Percentiles rank a stretch among this genome's conserved stretches.
These are phyloP conservation scores for Torymus aiolomorphi DNA, from an alignment of 2,888 invertebrate genomes.

Conservation along the genomic window DNA sequence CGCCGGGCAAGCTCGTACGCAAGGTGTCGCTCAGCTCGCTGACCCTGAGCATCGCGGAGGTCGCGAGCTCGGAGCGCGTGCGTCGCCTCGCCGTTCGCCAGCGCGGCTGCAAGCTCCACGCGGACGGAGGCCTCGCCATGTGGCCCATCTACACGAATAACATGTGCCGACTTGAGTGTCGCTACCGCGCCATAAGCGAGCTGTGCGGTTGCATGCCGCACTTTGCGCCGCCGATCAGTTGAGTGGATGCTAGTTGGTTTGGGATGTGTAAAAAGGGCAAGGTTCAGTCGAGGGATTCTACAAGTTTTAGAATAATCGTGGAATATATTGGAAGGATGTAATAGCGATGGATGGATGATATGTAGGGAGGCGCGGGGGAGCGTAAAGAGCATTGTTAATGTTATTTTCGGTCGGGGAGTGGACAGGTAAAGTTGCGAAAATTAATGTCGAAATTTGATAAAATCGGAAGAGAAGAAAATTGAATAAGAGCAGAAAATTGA, in stretches of 20 bases:
- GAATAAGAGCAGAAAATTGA: no score
- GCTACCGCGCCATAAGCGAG: conserved; percentile 79
- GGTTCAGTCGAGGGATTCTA: no score
- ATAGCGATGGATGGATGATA: no score
- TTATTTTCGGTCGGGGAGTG: no score
- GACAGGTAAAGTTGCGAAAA: no score
- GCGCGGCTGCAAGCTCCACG: conserved; percentile 82
- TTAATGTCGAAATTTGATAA: no score
- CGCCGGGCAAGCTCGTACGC: not conserved
- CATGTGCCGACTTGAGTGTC: conserved; percentile 84
- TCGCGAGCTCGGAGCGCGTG: conserved; percentile 51
- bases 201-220: conserved; percentile 85
- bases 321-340: no score
- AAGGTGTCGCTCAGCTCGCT: conserved; percentile 16
- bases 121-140: conserved; percentile 81
- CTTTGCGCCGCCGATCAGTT: conserved; percentile 79
- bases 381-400: no score
- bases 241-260: not conserved
- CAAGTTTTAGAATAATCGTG: no score
- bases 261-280: no score
- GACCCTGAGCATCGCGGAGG: conserved; percentile 38
- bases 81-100: conserved; percentile 73
- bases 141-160: conserved; percentile 84
- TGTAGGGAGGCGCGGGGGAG: no score
- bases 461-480: no score